Base-by-base conservation (phyloP, 2,888 invertebrate genomes). In the Pycnomerus fuliginosus region DNA sequence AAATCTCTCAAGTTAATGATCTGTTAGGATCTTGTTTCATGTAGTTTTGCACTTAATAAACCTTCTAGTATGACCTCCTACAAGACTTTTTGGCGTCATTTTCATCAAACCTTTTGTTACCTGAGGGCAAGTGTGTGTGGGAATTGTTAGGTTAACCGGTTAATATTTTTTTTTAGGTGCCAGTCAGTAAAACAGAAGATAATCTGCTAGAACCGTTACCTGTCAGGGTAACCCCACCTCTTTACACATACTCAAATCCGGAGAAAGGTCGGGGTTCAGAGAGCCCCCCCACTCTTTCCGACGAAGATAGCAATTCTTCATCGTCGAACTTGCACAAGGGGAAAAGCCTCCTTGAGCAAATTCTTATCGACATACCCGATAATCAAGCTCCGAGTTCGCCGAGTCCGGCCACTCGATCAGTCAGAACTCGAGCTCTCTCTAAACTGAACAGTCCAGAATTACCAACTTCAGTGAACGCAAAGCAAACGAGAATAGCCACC, bases 361-460 rank as follows among this genome's bases (percentile, higher is more conserved):
- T 91, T 58, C 77, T 90, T 1, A 91, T 91, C 58, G 91, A 91
- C 68, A 91, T 91, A 57, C 91, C 91, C 1, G 67, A 65, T 40
- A 65, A 8, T 8, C 5, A 20, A 5, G 20, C 65, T 47, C 65
- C 56, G 3, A 67, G 67, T 55, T 70, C 68, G 10, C 68, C 69
- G 2, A 70, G 70, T 48, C 72, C 71, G 7, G 69, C 69, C 8
- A 73, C 76, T 8, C 57, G 72, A 31, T 68, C 80, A 36, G 80
- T 83, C 5, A 74, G 84, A 36, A 85, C 85, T 13, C 74, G 85
- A 30, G 83, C 84, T 12, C 80, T 82, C 56, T 83, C 82, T 63
- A 84, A 84, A 60, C 70, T 85, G 58, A 81, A 78, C 64, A 83
- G 83, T 61, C 85, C 85, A 1, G 78, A 83, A 46, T 31, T 67